These are phyloP conservation scores for Atlantisia rogersi DNA, from an alignment of 2,113 vertebrate species.

Conservation along the genomic window DNA sequence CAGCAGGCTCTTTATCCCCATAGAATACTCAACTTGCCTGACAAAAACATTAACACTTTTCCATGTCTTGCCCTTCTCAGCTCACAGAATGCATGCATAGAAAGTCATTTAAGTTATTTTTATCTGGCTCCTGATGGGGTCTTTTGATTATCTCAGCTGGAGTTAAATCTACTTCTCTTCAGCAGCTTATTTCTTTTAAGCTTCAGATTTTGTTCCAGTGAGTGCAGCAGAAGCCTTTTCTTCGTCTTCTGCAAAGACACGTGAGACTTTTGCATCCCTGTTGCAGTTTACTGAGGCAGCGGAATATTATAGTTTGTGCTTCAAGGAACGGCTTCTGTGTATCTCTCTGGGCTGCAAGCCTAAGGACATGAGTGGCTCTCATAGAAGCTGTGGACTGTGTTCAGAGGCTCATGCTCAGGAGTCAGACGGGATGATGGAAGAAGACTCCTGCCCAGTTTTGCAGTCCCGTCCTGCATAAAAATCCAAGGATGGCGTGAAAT, in stretches of 20 bases:
- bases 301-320: not conserved
- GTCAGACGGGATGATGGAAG: not conserved
- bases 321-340: not conserved
- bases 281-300: not conserved
- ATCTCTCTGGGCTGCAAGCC: not conserved
- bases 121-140: not conserved
- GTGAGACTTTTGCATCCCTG: not conserved
- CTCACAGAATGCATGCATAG: not conserved
- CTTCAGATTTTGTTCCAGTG: not conserved
- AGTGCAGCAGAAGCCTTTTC: not conserved
- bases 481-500: not conserved
- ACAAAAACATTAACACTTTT: not conserved
- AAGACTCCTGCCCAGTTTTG: not conserved
- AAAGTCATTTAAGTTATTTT: not conserved
- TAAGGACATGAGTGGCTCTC: not conserved
- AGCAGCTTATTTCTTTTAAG: not conserved
- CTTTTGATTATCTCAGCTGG: not conserved
- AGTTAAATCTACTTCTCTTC: not conserved
- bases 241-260: not conserved
- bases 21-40: not conserved
- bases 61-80: not conserved
- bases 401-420: not conserved
- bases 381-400: not conserved
- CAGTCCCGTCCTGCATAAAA: not conserved
- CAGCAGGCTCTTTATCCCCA: not conserved